Conservation (phyloP, 2,113 vertebrate species). For the Hippocampus barbouri region DNA sequence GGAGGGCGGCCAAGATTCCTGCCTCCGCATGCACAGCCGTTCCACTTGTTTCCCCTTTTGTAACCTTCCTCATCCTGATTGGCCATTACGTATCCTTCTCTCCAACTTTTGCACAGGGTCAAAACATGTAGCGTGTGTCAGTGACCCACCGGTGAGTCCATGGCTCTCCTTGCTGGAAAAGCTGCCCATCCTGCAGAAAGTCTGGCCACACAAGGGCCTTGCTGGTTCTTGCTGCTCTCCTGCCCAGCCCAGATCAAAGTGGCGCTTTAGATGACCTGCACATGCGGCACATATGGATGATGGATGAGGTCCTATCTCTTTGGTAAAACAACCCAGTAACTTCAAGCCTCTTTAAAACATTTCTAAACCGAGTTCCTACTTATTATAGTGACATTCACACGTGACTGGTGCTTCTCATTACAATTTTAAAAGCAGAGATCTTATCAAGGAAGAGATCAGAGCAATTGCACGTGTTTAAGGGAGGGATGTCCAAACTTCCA, state of each 20-base stretch:
- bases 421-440: not conserved
- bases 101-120: not conserved
- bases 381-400: not conserved
- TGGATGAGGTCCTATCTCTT: conserved; percentile 13
- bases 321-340: conserved; percentile 1
- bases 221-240: conserved; percentile 39
- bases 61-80: conserved; percentile 36
- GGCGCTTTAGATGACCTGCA: conserved; percentile 35
- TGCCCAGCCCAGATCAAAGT: conserved; percentile 25
- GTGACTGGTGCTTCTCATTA: not conserved
- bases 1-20: conserved; percentile 61
- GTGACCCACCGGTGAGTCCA: conserved; percentile 63
- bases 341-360: not conserved
- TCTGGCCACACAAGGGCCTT: conserved; percentile 36
- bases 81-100: conserved; percentile 10
- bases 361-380: not conserved
- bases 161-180: conserved; percentile 70
- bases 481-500: not conserved
- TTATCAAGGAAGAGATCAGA: not conserved
- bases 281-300: conserved; percentile 26
- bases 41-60: conserved; percentile 29
- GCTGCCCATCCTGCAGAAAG: conserved; percentile 70
- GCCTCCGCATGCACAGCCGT: conserved; percentile 25
- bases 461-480: not conserved
- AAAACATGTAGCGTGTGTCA: conserved; percentile 1